These are phyloP conservation scores for Stictocephala bisonia DNA, from an alignment of 2,888 invertebrate genomes.

Conservation along the genomic window DNA sequence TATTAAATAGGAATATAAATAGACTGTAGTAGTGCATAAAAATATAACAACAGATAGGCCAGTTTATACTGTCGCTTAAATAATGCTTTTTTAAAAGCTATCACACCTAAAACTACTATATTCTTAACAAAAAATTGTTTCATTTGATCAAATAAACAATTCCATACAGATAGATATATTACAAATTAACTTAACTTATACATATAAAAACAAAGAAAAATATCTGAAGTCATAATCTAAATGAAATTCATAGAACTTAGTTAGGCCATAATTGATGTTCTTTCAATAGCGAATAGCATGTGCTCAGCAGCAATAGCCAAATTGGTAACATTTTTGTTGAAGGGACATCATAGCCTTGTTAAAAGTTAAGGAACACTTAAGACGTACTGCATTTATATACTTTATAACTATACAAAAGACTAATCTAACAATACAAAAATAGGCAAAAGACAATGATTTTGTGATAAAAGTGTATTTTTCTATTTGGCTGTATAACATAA, in stretches of 20 bases:
- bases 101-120: conserved; percentile 12
- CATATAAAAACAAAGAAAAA: too few species aligned
- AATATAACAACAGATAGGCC: conserved; percentile 20
- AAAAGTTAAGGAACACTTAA: conserved; percentile 44
- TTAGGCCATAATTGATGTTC: conserved; percentile 18
- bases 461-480: conserved; percentile 30
- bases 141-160: too few species aligned
- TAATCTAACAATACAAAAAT: conserved; percentile 46
- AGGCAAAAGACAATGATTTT: conserved; percentile 44
- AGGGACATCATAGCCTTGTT: conserved; percentile 1
- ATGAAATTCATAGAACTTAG: too few species aligned
- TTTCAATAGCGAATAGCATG: too few species aligned
- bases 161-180: too few species aligned
- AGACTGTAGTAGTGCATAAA: background rate
- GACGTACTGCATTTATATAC: conserved; percentile 15
- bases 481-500: conserved; percentile 3
- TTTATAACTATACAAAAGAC: conserved; percentile 46
- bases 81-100: conserved; percentile 21
- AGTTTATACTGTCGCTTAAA: too few species aligned
- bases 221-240: too few species aligned
- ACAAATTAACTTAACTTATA: too few species aligned
- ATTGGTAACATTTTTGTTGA: conserved; percentile 25
- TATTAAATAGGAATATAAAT: conserved; percentile 3
- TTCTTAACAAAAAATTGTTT: too few species aligned
- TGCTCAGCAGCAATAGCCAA: background rate